phyloP scores from a whole-genome alignment of 2,797 vertebrate genomes.

The Molossus alvarezi region DNA sequence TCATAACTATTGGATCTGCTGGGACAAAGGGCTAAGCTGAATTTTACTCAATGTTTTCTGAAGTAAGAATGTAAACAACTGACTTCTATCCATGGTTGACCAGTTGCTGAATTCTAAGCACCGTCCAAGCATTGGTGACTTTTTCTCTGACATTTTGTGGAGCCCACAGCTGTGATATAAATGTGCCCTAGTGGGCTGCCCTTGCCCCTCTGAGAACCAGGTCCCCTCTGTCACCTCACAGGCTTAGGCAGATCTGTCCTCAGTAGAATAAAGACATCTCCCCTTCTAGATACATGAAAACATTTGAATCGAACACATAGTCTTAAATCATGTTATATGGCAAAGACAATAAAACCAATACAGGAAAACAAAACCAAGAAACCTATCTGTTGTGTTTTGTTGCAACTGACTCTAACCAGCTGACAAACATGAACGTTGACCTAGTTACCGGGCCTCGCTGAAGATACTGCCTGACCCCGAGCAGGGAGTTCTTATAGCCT shows the following conservation, averaged over 20 bases:
- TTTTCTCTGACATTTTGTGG: neutral
- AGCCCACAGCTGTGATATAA: neutral
- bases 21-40: neutral
- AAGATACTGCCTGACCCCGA: neutral
- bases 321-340: neutral
- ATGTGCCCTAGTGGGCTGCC: neutral
- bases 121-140: no score
- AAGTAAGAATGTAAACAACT: neutral
- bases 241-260: neutral
- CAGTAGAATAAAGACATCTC: neutral
- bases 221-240: neutral
- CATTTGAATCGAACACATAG: neutral
- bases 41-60: conserved; percentile 40
- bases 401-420: neutral
- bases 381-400: neutral
- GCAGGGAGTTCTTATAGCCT: neutral
- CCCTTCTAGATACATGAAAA: neutral
- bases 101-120: neutral
- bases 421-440: neutral
- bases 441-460: neutral
- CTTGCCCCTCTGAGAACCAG: neutral
- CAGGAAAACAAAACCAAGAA: neutral
- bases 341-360: neutral
- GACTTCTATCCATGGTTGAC: neutral
- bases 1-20: neutral